These are phyloP conservation scores for Tinea pellionella DNA, from an alignment of 2,888 invertebrate species.

Conservation along the genomic window DNA sequence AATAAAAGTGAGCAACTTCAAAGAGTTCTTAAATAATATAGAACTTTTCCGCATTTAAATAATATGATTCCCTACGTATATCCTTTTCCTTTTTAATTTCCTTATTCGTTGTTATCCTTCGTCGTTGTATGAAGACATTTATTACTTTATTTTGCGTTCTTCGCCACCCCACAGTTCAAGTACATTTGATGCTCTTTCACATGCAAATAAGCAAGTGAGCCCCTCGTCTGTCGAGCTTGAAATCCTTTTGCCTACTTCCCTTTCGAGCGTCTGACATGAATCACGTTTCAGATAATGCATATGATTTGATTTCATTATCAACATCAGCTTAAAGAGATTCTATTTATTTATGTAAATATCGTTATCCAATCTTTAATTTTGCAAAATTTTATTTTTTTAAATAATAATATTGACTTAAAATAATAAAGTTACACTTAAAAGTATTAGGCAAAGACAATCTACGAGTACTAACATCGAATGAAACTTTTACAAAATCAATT, in stretches of 20 bases:
- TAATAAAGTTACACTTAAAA: no score
- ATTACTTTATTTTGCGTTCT: constrained; percentile 26
- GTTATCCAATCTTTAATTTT: no score
- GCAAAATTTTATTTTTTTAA: constrained; percentile 14
- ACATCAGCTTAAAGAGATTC: not conserved
- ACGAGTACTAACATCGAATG: not conserved
- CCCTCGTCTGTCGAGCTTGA: constrained; percentile 21
- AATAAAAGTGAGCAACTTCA: not conserved
- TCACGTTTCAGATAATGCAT: constrained; percentile 53
- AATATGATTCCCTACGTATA: not conserved
- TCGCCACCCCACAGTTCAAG: constrained; percentile 29
- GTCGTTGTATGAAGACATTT: constrained; percentile 26
- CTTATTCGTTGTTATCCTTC: constrained; percentile 9
- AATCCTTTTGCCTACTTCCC: constrained; percentile 20
- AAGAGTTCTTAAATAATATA: not conserved
- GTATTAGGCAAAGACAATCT: no score
- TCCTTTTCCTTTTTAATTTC: constrained; percentile 9
- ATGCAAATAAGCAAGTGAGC: constrained; percentile 40
- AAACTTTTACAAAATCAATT: constrained; percentile 24
- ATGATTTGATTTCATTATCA: constrained; percentile 44
- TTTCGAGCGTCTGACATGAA: constrained; percentile 36
- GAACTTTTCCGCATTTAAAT: not conserved
- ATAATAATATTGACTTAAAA: no score
- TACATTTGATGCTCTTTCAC: constrained; percentile 40
- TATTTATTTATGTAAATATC: not conserved